These are phyloP conservation scores for Cynocephalus volans DNA, from an alignment of 2,113 vertebrate genomes.

Conservation along the genomic window DNA sequence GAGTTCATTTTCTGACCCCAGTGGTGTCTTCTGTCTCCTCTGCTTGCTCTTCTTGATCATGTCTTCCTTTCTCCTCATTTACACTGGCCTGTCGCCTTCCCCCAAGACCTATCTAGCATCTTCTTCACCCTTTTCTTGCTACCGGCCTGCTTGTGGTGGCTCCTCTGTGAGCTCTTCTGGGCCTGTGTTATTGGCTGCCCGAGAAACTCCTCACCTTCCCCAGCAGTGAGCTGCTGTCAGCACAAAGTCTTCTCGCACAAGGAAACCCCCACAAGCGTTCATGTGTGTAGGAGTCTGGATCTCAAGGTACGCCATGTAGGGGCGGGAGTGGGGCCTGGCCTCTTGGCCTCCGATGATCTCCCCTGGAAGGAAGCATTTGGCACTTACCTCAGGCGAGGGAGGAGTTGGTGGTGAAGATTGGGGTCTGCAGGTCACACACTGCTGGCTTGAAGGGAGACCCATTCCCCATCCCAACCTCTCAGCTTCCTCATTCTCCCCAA, in stretches of 20 bases:
- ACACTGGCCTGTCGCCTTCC: not conserved
- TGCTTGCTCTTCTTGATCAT: not conserved
- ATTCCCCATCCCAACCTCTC: not conserved
- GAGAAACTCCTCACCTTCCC: slow-evolving; percentile 67
- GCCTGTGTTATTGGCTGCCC: rapidly evolving
- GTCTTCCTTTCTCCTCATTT: not conserved
- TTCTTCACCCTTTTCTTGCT: rapidly evolving
- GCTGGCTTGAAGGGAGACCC: not conserved
- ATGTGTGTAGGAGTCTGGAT: rapidly evolving
- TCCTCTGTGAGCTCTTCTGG: not conserved
- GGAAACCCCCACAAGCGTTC: slow-evolving; percentile 57
- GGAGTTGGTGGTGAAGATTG: not conserved
- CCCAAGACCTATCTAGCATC: too few species aligned
- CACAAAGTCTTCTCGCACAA: slow-evolving; percentile 80
- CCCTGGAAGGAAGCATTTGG: slow-evolving; percentile 63
- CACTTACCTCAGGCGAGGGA: not conserved
- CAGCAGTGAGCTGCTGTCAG: slow-evolving; percentile 79
- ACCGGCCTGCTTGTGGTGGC: not conserved
- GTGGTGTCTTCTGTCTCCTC: not conserved
- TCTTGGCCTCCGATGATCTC: slow-evolving; percentile 77
- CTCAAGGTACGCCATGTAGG: slow-evolving; percentile 77
- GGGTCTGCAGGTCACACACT: not conserved
- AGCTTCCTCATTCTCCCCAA: rapidly evolving
- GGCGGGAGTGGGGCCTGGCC: slow-evolving; percentile 75
- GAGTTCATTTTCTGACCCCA: not conserved